These are phyloP conservation scores for Nematopogon swammerdamellus DNA, from an alignment of 2,888 invertebrate species.

Conservation along the genomic window DNA sequence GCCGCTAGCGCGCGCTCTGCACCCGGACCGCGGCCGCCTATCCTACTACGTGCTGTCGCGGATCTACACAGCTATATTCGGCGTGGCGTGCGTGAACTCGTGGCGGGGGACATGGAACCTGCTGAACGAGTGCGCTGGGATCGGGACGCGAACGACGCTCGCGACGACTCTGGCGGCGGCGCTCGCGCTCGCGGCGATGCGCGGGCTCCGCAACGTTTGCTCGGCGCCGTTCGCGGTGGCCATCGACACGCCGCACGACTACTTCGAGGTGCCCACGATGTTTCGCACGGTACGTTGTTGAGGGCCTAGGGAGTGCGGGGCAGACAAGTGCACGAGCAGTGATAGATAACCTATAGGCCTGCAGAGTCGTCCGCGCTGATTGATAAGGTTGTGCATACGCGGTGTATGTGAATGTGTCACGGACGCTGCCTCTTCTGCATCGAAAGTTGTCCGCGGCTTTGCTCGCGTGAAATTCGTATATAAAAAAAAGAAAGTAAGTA, in stretches of 20 bases:
- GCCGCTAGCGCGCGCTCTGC: slow-evolving; percentile 49
- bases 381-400: too few species aligned
- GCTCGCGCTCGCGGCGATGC: slow-evolving; percentile 63
- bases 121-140: slow-evolving; percentile 69
- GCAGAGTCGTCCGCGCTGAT: too few species aligned
- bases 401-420: too few species aligned
- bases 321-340: too few species aligned
- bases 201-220: slow-evolving; percentile 73
- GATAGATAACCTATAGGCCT: too few species aligned
- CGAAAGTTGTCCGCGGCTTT: too few species aligned
- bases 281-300: slow-evolving; percentile 83
- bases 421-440: too few species aligned
- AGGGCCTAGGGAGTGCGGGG: too few species aligned
- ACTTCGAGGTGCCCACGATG: slow-evolving; percentile 83
- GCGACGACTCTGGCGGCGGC: slow-evolving; percentile 65
- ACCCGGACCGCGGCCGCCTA: slow-evolving; percentile 66
- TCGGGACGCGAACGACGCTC: slow-evolving; percentile 55
- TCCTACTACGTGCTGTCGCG: slow-evolving; percentile 69
- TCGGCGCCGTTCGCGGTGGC: slow-evolving; percentile 79
- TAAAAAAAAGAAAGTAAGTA: too few species aligned
- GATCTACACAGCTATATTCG: slow-evolving; percentile 71
- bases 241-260: slow-evolving; percentile 71
- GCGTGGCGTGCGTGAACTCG: slow-evolving; percentile 79
- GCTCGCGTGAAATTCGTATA: too few species aligned
- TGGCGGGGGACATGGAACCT: slow-evolving; percentile 85